Evolutionary conservation across 1,140 invertebrate species (phyloP).

Genomic region (Camponotus vicinus): DNA sequence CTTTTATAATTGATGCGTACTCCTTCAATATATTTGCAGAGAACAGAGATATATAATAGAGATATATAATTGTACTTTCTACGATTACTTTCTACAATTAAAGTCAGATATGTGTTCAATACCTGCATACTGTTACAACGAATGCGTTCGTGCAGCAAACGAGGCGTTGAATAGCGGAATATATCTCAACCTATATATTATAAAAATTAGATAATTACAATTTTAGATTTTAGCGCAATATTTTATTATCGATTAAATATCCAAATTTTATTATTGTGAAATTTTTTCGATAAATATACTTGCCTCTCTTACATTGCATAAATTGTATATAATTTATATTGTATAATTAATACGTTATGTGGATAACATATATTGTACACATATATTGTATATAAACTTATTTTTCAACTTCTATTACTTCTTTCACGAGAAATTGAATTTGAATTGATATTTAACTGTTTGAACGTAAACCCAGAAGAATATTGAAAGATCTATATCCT

Average conservation of each 20-base stretch:
- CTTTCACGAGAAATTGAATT: neutral
- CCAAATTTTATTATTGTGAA: neutral
- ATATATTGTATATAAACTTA: neutral
- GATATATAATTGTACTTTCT: conserved; percentile 25
- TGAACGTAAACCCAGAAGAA: neutral
- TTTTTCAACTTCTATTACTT: neutral
- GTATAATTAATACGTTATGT: neutral
- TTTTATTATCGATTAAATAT: neutral
- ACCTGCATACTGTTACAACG: neutral
- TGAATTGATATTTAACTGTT: neutral
- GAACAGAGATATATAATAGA: neutral
- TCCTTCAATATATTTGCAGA: neutral
- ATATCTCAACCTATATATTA: conserved; percentile 44
- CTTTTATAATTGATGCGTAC: neutral
- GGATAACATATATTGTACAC: neutral
- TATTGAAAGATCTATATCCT: conserved; percentile 6
- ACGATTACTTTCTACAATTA: conserved; percentile 53
- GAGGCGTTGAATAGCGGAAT: conserved; percentile 29
- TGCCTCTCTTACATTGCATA: neutral
- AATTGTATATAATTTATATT: neutral
- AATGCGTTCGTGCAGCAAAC: conserved; percentile 32
- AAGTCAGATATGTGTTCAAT: neutral
- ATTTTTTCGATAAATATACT: neutral
- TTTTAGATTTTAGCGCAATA: neutral
- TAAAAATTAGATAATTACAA: conserved; percentile 37